Base-by-base conservation (phyloP, 2,888 invertebrate genomes). In the Eupsilia transversa region DNA sequence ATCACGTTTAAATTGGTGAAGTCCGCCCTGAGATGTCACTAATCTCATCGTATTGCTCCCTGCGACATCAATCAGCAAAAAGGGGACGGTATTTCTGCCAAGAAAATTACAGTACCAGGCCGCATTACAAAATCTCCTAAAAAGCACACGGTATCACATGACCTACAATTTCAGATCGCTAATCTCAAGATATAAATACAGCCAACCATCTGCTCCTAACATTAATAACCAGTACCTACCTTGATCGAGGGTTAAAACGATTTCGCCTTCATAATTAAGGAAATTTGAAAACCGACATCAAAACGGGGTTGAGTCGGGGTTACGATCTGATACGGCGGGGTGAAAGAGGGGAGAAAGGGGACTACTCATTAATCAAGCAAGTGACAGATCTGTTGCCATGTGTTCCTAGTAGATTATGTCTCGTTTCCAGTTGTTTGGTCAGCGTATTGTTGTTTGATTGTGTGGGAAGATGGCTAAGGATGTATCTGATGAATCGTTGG, bases 271-370 rank as follows among this genome's bases (percentile, higher is more conserved):
- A 93, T 95, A 94, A 95, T 95, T 95, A 95, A 93, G 95, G 93
- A 94, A 95, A 94, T 95, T 95, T 94, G 94, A 95, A 95, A 94
- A 94, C 94, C 94, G 92, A 86, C 90, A 87, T 89, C 89, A 88
- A 84, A 89, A 87, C 79, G 83, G 83, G 84, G 87, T 75, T 75
- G 86, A 86, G 85, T 80, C 82, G 83, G 85, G 89, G 86, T 89
- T 88, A 88, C 88, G 83, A 91, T 90, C 90, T 86, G 89, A 90
- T 91, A 88, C 73, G 79, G 82, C 49, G 87, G 82, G 87, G 80
- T 76, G 82, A 73, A 83, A 87, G 75, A 79, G 88, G 79, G 87
- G 77, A 68, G 79, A 83, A 54, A 86, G 89, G 88, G 90, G 87
- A 86, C 86, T 85, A 86, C 90, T 91, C 95, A 94, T 95, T 95